Evolutionary conservation across 2,888 invertebrate genomes (phyloP), one percentile per base, ranked within the genome.

Genomic region (Gortyna flavago): DNA sequence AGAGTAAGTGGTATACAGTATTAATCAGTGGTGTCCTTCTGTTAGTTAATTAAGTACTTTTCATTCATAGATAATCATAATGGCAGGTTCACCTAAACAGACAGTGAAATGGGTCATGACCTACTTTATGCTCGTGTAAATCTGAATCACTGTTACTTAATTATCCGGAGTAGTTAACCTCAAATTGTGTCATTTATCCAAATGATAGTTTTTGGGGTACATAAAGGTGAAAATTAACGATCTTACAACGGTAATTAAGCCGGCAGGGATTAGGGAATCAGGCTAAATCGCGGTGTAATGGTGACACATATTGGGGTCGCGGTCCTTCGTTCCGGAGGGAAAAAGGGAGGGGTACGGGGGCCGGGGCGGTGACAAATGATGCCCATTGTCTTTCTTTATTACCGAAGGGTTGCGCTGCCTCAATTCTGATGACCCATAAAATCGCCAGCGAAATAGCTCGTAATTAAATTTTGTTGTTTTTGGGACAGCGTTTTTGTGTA

Each of bases 381-480:
- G 87, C 87, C 92, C 89, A 93, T 96, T 95, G 96, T 96, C 95
- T 95, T 93, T 91, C 93, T 95, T 94, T 93, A 94, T 90, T 88
- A 83, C 88, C 84, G 86, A 88, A 91, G 92, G 91, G 92, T 91
- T 88, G 85, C 76, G 80, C 66, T 70, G 83, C 76, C 83, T 84
- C 87, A 77, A 89, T 83, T 84, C 85, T 74, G 82, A 78, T 85
- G 88, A 86, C 85, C 86, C 84, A 83, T 86, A 90, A 89, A 90
- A 85, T 86, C 70, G 72, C 79, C 66, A 32, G 70, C 74, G 66
- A 83, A 75, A 79, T 87, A 79, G 83, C 74, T 74, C 70, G 80
- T 89, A 81, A 85, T 89, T 87, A 87, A 83, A 81, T 83, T 87
- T 79, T 48, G 76, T 70, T 76, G 77, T 70, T 71, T 73, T 77